Evolutionary conservation across 2,113 vertebrate species (phyloP).

Genomic region (Erinaceus europaeus): DNA sequence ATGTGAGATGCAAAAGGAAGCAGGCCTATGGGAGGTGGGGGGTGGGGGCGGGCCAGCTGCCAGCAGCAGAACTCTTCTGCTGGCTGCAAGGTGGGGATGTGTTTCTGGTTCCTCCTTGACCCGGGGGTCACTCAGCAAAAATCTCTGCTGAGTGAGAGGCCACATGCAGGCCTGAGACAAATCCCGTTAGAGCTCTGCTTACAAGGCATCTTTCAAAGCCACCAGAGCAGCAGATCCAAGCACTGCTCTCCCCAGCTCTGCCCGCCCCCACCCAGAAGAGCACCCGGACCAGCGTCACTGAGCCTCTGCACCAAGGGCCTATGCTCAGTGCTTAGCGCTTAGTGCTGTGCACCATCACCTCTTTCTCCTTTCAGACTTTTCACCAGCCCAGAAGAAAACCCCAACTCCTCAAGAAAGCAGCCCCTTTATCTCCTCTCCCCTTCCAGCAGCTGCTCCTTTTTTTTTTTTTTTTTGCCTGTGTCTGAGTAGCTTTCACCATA

Average conservation of each 20-base stretch:
- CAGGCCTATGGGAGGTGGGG: too few species aligned
- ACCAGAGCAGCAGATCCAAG: conserved; percentile 33
- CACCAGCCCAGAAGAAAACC: too few species aligned
- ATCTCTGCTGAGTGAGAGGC: neutral
- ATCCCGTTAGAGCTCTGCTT: neutral
- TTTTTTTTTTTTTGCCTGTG: too few species aligned
- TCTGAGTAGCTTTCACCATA: neutral
- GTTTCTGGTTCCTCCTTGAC: neutral
- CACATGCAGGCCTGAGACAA: neutral
- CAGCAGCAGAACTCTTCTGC: too few species aligned
- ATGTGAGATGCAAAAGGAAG: too few species aligned
- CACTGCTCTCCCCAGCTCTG: neutral
- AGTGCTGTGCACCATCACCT: neutral
- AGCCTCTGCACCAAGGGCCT: too few species aligned
- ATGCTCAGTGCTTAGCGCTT: too few species aligned
- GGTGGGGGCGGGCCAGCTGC: too few species aligned
- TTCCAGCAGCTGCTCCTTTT: too few species aligned
- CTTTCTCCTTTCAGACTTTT: too few species aligned
- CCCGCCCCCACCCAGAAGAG: neutral
- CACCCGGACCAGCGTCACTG: neutral
- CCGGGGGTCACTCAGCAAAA: conserved; percentile 26
- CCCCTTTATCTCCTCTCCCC: too few species aligned
- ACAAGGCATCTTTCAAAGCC: neutral
- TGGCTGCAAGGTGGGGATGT: conserved; percentile 3
- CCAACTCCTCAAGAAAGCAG: too few species aligned